Base-by-base conservation (phyloP, 2,797 vertebrate genomes). In the Enteromius afrohamiltoni region DNA sequence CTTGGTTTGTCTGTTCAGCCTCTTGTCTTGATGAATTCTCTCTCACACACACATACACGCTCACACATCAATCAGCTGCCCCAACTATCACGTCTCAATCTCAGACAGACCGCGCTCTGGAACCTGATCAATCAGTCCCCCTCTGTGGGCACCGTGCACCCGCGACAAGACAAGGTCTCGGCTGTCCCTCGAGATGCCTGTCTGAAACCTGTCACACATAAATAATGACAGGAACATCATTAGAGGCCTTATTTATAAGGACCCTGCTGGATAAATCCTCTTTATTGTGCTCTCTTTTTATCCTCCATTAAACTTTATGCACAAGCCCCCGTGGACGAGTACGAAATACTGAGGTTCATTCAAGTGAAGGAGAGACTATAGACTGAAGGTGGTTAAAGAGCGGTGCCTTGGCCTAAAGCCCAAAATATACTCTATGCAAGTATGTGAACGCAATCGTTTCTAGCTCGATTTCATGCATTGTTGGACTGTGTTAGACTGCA, bases 291-390 rank as follows among this genome's bases (percentile, higher is more conserved):
- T 75, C 58, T 86, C 84, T 85, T 65, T 87, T 88, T 84, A 88
- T 86, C 87, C 84, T 29, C 85, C 83, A 88, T 87, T 89, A 87
- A 83, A 85, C 83, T 88, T 89, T 83, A 88, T 86, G 86, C 79
- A 69, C 73, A 55, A 64, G 65, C 78, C 83, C 79, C 79, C 17
- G 7, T 45, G 67, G 78, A 73, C 34, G 47, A 78, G 60, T 51
- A 74, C 58, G 23, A 82, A 68, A 47, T 77, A 67, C 64, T 67
- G 83, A 80, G 76, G 76, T 83, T 79, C 80, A n/a, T 83, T 87
- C 71, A 80, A 74, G 65, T 60, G 65, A 79, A 83, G 65, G 83
- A 76, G 83, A 42, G 47, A 83, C 45, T 37, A 29, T 67, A 53
- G 73, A 68, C 21, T 29, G 31, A 58, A 71, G 51, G 67, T 71